Conservation (phyloP, 2,888 invertebrate genomes). For the Habroteleia sp. region DNA sequence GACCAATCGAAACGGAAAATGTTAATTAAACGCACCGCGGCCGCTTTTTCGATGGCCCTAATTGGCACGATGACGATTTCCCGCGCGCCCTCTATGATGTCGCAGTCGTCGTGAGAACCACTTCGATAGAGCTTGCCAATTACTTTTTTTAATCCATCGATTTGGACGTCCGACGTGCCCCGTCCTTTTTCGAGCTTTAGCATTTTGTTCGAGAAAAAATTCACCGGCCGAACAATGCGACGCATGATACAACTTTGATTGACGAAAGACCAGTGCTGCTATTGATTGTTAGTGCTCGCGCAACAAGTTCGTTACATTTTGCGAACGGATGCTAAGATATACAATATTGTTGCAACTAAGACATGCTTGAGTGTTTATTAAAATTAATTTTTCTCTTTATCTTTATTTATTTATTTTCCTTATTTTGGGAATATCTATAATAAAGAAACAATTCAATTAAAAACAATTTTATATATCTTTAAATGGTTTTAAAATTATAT, state of each 20-base stretch:
- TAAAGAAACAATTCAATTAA: too few species aligned
- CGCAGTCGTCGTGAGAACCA: constrained; percentile 46
- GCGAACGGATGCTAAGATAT: too few species aligned
- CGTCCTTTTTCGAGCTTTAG: constrained; percentile 14
- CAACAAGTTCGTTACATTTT: too few species aligned
- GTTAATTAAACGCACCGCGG: constrained; percentile 78
- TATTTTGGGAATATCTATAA: too few species aligned
- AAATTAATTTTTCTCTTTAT: too few species aligned
- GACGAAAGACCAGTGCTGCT: too few species aligned
- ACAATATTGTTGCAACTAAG: too few species aligned
- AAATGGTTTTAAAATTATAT: too few species aligned
- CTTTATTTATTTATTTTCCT: too few species aligned
- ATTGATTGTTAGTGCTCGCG: too few species aligned
- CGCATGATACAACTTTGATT: constrained; percentile 17
- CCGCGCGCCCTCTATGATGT: constrained; percentile 55
- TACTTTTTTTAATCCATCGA: constrained; percentile 50
- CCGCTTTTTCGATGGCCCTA: constrained; percentile 72
- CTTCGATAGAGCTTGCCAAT: constrained; percentile 42
- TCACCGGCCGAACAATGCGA: constrained; percentile 42
- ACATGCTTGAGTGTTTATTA: too few species aligned
- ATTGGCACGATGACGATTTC: constrained; percentile 74
- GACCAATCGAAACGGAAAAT: constrained; percentile 78
- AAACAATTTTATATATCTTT: too few species aligned
- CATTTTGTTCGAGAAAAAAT: constrained; percentile 20
- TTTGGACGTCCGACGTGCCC: constrained; percentile 24